Evolutionary conservation across 2,113 vertebrate genomes (phyloP).

Genomic region (Isurus oxyrinchus): DNA sequence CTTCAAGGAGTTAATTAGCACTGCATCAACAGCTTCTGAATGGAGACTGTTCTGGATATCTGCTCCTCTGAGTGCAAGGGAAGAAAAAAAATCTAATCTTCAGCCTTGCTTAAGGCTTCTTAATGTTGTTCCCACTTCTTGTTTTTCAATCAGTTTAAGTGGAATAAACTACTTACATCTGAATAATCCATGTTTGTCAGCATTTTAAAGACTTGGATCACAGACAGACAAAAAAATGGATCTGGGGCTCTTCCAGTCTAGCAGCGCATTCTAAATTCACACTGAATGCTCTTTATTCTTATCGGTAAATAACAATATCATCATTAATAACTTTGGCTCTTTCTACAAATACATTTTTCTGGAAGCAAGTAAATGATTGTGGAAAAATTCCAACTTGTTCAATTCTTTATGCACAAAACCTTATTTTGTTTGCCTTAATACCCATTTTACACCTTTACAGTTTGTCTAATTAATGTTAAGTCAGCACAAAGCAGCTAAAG

Average conservation of each 20-base stretch:
- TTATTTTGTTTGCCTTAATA: neutral
- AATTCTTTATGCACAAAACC: too few relatives aligned
- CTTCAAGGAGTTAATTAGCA: constrained; percentile 19
- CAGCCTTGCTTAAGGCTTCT: neutral
- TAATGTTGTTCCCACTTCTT: neutral
- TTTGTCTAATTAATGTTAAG: neutral
- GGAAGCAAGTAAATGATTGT: too few relatives aligned
- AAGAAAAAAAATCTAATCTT: neutral
- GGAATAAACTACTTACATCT: constrained; percentile 32
- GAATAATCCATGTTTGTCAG: constrained; percentile 9
- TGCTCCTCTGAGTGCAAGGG: neutral
- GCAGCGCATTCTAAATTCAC: neutral
- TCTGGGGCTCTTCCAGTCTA: neutral
- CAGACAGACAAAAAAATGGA: neutral
- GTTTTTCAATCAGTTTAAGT: constrained; percentile 26
- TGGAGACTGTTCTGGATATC: neutral
- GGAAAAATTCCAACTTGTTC: neutral
- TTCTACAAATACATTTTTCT: neutral
- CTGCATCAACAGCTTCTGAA: neutral
- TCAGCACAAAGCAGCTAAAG: neutral
- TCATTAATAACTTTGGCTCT: neutral
- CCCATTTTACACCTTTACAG: too few relatives aligned
- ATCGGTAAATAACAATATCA: neutral
- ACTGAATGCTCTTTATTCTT: neutral
- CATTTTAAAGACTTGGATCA: neutral